Evolutionary conservation across 2,113 vertebrate genomes (phyloP).

Genomic region (Blennius ocellaris): DNA sequence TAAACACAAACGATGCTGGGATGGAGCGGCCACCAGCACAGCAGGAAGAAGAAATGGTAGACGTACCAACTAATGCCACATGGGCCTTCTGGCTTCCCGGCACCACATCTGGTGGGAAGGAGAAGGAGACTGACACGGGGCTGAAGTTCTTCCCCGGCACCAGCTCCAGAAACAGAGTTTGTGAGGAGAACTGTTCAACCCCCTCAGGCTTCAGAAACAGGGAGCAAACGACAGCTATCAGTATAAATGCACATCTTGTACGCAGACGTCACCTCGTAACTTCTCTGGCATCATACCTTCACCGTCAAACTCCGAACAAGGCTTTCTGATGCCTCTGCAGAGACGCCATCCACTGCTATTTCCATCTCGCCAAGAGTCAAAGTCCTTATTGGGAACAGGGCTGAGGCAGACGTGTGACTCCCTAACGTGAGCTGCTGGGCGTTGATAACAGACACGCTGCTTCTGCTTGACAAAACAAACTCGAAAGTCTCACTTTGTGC

Average conservation of each 20-base stretch:
- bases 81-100: slow-evolving; percentile 85
- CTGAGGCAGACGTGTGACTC: slow-evolving; percentile 78
- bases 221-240: slow-evolving; percentile 28
- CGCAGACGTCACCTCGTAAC: too few species aligned
- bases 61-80: slow-evolving; percentile 87
- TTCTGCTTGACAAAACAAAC: slow-evolving; percentile 79
- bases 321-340: slow-evolving; percentile 83
- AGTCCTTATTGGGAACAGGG: slow-evolving; percentile 85
- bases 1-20: slow-evolving; percentile 30
- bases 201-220: slow-evolving; percentile 86
- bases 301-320: slow-evolving; percentile 85
- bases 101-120: slow-evolving; percentile 86
- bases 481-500: slow-evolving; percentile 83
- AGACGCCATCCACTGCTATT: slow-evolving; percentile 85
- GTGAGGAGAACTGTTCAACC: slow-evolving; percentile 84
- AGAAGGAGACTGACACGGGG: slow-evolving; percentile 81
- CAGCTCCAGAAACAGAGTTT: slow-evolving; percentile 87
- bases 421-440: slow-evolving; percentile 78
- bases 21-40: slow-evolving; percentile 28
- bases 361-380: slow-evolving; percentile 85
- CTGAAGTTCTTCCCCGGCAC: slow-evolving; percentile 42
- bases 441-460: slow-evolving; percentile 75
- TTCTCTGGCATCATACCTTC: slow-evolving; percentile 81
- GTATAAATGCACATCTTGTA: background rate
- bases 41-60: slow-evolving; percentile 15